These are phyloP conservation scores for Pangasius mekongensis DNA, from an alignment of 2,797 vertebrate genomes.

Conservation along the genomic window DNA sequence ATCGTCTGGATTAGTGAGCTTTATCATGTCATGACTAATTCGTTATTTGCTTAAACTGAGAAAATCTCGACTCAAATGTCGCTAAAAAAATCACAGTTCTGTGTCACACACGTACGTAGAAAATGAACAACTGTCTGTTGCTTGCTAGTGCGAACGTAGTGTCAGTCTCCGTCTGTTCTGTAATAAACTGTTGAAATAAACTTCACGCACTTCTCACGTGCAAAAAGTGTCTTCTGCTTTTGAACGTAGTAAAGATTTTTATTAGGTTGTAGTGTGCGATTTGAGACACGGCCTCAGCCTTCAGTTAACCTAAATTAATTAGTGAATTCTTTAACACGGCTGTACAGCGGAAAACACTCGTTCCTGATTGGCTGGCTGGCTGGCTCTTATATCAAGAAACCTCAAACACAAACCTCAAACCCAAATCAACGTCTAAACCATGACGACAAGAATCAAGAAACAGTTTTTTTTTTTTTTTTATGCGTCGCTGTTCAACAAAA, in stretches of 20 bases:
- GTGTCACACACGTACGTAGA: too few relatives aligned
- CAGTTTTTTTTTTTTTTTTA: too few relatives aligned
- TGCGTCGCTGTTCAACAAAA: background rate
- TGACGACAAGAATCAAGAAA: background rate
- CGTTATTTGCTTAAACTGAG: background rate
- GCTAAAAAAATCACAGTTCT: background rate
- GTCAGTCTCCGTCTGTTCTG: background rate
- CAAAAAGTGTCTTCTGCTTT: background rate
- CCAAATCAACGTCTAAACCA: too few relatives aligned
- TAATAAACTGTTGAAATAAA: background rate
- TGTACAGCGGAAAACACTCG: background rate
- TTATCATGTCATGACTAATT: background rate
- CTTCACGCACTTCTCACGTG: too few relatives aligned
- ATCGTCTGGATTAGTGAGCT: background rate
- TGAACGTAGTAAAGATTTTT: background rate
- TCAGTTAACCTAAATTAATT: too few relatives aligned
- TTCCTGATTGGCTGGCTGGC: background rate
- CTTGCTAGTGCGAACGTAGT: background rate
- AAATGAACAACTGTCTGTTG: background rate
- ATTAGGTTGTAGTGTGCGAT: background rate
- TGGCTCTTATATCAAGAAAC: background rate
- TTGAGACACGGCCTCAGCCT: background rate
- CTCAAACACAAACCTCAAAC: background rate
- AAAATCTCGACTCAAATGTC: background rate
- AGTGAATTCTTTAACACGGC: background rate